A percentile compares a stretch with the other conserved stretches of the same genome.
phyloP scores from a whole-genome alignment of 2,113 vertebrate genomes.

The Halcyon senegalensis region DNA sequence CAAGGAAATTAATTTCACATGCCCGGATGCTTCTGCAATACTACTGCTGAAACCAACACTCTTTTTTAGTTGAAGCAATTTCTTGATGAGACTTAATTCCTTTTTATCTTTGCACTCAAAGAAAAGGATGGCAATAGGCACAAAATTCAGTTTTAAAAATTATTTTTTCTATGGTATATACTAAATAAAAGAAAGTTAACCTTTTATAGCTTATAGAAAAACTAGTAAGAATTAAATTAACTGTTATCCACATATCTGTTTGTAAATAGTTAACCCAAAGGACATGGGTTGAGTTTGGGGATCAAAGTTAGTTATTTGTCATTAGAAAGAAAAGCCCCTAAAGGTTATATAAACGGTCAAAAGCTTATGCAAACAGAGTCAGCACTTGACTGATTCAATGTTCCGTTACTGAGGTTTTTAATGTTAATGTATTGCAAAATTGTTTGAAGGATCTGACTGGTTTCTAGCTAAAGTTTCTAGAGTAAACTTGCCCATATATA shows the following conservation, averaged over 20 bases:
- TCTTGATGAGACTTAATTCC: not conserved
- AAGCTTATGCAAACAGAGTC: conserved; percentile 32
- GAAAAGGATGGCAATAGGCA: not conserved
- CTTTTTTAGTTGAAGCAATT: not conserved
- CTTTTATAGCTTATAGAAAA: not conserved
- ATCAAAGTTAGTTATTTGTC: conserved; percentile 25
- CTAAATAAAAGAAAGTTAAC: not conserved
- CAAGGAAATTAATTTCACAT: not conserved
- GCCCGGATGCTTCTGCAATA: not conserved
- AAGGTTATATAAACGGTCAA: conserved; percentile 57
- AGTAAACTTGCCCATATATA: not conserved
- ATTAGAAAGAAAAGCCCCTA: not conserved
- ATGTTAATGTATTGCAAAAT: conserved; percentile 52
- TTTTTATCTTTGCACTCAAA: not conserved
- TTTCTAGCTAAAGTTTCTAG: not conserved
- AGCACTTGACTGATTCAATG: not conserved
- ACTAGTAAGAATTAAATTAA: not conserved
- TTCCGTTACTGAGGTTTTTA: not conserved
- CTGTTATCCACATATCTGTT: not conserved
- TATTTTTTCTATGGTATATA: not conserved
- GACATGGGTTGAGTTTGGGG: not conserved
- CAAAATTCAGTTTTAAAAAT: not conserved
- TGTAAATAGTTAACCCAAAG: conserved; percentile 40
- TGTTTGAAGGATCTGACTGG: not conserved
- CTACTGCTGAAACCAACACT: not conserved